These are phyloP conservation scores for Drosophila melanica DNA, from an alignment of 1,140 invertebrate species.

Conservation along the genomic window DNA sequence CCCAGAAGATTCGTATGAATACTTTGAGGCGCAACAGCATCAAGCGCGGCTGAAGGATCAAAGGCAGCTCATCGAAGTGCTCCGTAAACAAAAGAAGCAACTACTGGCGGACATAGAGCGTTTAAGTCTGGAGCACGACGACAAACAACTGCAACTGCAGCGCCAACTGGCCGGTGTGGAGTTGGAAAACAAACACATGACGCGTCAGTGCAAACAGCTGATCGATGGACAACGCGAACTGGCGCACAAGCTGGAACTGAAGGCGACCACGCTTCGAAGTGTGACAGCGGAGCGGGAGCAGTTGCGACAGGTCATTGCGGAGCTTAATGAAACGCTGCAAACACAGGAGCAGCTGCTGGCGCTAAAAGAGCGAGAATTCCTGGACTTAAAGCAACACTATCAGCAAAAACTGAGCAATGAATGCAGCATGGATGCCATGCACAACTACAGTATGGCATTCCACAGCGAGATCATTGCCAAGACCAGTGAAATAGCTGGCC, in stretches of 20 bases:
- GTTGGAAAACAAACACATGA: conserved; percentile 75
- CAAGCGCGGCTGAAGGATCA: conserved; percentile 62
- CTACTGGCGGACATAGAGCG: conserved; percentile 66
- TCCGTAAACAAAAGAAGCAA: conserved; percentile 72
- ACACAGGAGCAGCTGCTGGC: conserved; percentile 59
- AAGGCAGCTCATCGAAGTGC: conserved; percentile 66
- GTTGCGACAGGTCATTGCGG: conserved; percentile 57
- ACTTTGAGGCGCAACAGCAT: conserved; percentile 70
- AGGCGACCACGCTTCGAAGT: conserved; percentile 35
- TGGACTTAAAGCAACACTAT: conserved; percentile 68
- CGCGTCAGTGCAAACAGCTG: conserved; percentile 63
- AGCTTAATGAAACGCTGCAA: conserved; percentile 64
- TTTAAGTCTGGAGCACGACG: conserved; percentile 67
- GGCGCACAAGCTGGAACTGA: conserved; percentile 56
- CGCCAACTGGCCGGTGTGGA: conserved; percentile 60
- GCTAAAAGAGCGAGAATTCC: conserved; percentile 68
- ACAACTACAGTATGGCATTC: conserved; percentile 66
- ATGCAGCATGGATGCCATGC: conserved; percentile 62
- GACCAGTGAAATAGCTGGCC: conserved; percentile 63
- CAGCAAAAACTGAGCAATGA: conserved; percentile 62
- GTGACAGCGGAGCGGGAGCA: conserved; percentile 61
- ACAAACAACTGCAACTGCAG: conserved; percentile 64
- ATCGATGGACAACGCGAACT: conserved; percentile 57
- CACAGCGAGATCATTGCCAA: conserved; percentile 71
- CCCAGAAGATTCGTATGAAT: background rate